Evolutionary conservation across 1,140 invertebrate species (phyloP).

Genomic region (Cotesia vestalis): DNA sequence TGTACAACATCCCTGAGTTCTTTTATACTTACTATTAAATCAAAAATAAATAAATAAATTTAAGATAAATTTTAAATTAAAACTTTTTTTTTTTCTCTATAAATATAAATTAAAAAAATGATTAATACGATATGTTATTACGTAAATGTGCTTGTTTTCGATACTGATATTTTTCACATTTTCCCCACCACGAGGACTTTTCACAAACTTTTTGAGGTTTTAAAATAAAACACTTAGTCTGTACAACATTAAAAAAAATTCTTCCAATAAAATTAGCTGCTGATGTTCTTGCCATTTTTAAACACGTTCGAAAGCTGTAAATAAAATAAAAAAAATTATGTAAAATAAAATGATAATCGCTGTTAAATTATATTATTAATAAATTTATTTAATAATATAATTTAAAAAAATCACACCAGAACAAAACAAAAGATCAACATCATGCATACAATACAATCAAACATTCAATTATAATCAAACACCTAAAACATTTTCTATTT

Average conservation of each 20-base stretch:
- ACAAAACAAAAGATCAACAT: background rate
- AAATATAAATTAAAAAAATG: conserved; percentile 12
- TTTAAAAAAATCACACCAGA: background rate
- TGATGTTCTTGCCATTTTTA: conserved; percentile 85
- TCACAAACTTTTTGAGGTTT: conserved; percentile 80
- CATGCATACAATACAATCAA: background rate
- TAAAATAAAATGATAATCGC: no score
- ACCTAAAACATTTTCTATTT: conserved; percentile 19
- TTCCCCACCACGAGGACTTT: conserved; percentile 83
- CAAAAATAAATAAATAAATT: background rate
- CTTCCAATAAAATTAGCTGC: conserved; percentile 90
- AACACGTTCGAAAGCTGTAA: conserved; percentile 88
- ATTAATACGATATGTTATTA: conserved; percentile 76
- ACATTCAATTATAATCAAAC: background rate
- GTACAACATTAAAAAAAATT: conserved; percentile 92
- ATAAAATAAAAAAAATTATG: conserved; percentile 41
- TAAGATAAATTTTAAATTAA: background rate
- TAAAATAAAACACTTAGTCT: conserved; percentile 90
- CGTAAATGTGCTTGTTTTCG: conserved; percentile 79
- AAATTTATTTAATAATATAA: conserved; percentile 6
- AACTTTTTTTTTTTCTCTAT: background rate
- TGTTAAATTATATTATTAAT: no score
- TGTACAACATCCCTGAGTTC: conserved; percentile 23
- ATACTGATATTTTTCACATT: conserved; percentile 75
- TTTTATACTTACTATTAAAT: background rate